Percentiles rank a stretch among this genome's conserved stretches.
Evolutionary conservation across 2,888 invertebrate genomes (phyloP).

Genomic region (Orchesellides sinensis): DNA sequence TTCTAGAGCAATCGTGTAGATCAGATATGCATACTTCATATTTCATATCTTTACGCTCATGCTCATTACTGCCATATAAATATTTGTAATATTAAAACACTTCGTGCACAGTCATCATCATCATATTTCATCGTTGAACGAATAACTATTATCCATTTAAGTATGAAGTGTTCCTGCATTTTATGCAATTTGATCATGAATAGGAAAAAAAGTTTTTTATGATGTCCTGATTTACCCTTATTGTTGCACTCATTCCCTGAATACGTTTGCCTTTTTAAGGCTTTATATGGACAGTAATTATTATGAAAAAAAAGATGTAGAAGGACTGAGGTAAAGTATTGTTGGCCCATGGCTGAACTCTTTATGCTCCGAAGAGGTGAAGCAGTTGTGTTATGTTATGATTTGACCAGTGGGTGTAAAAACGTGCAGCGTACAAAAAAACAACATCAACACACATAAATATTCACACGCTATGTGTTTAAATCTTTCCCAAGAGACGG

Average conservation of each 20-base stretch:
- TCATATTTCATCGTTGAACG: constrained; percentile 37
- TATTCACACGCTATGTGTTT: not conserved
- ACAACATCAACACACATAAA: not conserved
- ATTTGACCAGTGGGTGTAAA: constrained; percentile 43
- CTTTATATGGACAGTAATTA: constrained; percentile 43
- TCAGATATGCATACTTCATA: not conserved
- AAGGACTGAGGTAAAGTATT: constrained; percentile 12
- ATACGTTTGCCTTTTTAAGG: constrained; percentile 20
- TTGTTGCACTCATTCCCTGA: constrained; percentile 29
- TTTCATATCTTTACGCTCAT: not conserved
- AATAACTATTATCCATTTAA: constrained; percentile 44
- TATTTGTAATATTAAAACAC: not conserved
- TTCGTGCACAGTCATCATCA: constrained; percentile 1
- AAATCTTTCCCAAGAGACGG: not conserved
- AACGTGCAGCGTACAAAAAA: not conserved
- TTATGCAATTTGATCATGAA: constrained; percentile 19
- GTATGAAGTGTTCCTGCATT: not conserved
- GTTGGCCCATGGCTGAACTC: constrained; percentile 12
- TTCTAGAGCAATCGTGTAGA: not conserved
- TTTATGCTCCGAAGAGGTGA: not conserved
- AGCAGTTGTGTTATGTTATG: constrained; percentile 10
- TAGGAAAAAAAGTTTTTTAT: not conserved
- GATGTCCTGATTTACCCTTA: constrained; percentile 28
- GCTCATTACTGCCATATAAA: not conserved
- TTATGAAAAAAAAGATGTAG: constrained; percentile 5